Evolutionary conservation across 2,888 invertebrate species (phyloP).

Genomic region (Schizotus pectinicornis): DNA sequence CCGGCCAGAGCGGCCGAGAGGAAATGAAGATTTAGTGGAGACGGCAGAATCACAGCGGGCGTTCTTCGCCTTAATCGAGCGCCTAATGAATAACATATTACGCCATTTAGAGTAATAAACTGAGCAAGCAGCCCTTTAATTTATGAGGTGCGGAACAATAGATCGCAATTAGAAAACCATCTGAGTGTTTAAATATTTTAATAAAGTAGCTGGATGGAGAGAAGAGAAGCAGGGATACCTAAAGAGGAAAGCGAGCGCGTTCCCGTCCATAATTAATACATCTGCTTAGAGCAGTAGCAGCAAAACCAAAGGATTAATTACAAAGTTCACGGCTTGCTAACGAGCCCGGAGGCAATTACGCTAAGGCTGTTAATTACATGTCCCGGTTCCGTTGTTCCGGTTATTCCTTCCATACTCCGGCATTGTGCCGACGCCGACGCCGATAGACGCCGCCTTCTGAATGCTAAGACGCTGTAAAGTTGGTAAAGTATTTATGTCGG

Average conservation of each 20-base stretch:
- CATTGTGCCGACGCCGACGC: conserved; percentile 16
- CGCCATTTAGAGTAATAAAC: conserved; percentile 19
- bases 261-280: conserved; percentile 57
- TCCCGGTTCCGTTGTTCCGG: conserved; percentile 45
- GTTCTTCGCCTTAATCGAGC: background rate
- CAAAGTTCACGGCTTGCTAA: conserved; percentile 62
- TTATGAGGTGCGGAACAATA: conserved; percentile 33
- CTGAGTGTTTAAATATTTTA: conserved; percentile 44
- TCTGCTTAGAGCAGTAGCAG: conserved; percentile 55
- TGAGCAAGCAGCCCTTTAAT: conserved; percentile 21
- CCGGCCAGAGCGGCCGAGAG: background rate
- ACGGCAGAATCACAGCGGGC: background rate
- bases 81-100: conserved; percentile 16
- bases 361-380: conserved; percentile 61
- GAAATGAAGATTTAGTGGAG: background rate
- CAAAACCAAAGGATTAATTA: conserved; percentile 61
- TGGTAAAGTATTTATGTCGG: conserved; percentile 49
- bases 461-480: conserved; percentile 47
- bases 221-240: conserved; percentile 31
- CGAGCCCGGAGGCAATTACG: conserved; percentile 61
- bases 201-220: conserved; percentile 37
- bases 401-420: conserved; percentile 8
- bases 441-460: conserved; percentile 29
- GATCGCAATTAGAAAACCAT: conserved; percentile 43
- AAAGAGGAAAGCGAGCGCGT: conserved; percentile 49